A percentile compares a stretch with the other conserved stretches of the same genome.
Evolutionary conservation across 2,888 invertebrate species (phyloP).

Genomic region (Drosophila sordidula): DNA sequence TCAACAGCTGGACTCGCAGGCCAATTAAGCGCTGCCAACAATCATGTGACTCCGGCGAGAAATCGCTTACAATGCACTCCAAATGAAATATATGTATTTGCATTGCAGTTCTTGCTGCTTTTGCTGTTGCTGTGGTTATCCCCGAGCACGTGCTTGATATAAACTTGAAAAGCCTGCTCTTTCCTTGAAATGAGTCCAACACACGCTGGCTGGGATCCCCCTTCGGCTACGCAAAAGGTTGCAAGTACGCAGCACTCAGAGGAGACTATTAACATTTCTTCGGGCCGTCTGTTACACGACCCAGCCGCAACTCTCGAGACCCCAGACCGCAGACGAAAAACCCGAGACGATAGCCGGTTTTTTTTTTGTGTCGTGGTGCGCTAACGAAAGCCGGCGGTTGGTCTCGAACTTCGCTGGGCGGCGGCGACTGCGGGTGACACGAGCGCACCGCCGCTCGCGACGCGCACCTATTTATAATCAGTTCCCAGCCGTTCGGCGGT

Average conservation of each 20-base stretch:
- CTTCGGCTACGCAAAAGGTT: not conserved
- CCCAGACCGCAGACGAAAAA: slow-evolving; percentile 25
- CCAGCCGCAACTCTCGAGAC: slow-evolving; percentile 1
- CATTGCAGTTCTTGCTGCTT: slow-evolving; percentile 17
- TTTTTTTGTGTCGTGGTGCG: slow-evolving; percentile 21
- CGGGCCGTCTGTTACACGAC: slow-evolving; percentile 43
- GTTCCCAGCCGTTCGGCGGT: slow-evolving; percentile 55
- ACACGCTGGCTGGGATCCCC: slow-evolving; percentile 17
- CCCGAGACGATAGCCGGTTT: slow-evolving; percentile 56
- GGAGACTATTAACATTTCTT: slow-evolving; percentile 38
- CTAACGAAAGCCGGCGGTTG: slow-evolving; percentile 72
- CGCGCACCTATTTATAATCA: slow-evolving; percentile 74
- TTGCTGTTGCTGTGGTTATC: slow-evolving; percentile 15
- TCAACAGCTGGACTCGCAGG: slow-evolving; percentile 8
- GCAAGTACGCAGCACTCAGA: slow-evolving; percentile 8
- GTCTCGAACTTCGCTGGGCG: slow-evolving; percentile 57
- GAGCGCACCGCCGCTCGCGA: slow-evolving; percentile 52
- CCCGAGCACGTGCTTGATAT: slow-evolving; percentile 25
- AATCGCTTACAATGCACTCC: slow-evolving; percentile 29
- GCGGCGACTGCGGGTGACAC: slow-evolving; percentile 42
- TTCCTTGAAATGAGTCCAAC: slow-evolving; percentile 11
- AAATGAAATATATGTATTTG: slow-evolving; percentile 32
- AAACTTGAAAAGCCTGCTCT: slow-evolving; percentile 42
- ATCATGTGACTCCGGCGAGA: slow-evolving; percentile 48
- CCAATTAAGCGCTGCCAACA: slow-evolving; percentile 10